Evolutionary conservation across 2,113 vertebrate genomes (phyloP).

Genomic region (Heterochromis multidens): DNA sequence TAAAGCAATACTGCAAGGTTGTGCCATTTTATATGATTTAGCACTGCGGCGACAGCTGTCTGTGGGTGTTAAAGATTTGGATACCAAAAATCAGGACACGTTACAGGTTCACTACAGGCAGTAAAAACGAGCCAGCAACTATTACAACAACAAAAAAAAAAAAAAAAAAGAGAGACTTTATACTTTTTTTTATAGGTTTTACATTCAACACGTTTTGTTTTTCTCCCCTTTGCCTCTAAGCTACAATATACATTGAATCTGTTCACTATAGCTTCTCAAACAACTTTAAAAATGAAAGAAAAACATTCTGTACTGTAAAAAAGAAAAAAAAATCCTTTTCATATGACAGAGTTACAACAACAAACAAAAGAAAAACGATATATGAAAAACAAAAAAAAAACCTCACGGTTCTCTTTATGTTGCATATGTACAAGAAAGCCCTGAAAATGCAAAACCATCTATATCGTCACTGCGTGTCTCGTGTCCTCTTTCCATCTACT

Average conservation of each 20-base stretch:
- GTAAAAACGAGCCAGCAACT: constrained; percentile 53
- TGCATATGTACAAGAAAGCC: constrained; percentile 73
- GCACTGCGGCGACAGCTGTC: constrained; percentile 42
- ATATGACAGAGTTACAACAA: constrained; percentile 60
- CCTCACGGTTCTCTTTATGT: constrained; percentile 50
- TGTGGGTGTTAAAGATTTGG: constrained; percentile 40
- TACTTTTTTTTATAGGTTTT: constrained; percentile 59
- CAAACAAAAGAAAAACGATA: constrained; percentile 51
- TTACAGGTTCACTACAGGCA: constrained; percentile 49
- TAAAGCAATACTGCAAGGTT: constrained; percentile 70
- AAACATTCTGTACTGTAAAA: constrained; percentile 59
- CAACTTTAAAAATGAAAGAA: constrained; percentile 45
- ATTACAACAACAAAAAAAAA: constrained; percentile 35
- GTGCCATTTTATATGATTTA: constrained; percentile 49
- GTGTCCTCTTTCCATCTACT: constrained; percentile 1
- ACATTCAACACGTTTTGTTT: constrained; percentile 75
- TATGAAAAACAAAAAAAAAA: constrained; percentile 28
- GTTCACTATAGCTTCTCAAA: constrained; percentile 69
- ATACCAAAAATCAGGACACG: constrained; percentile 43
- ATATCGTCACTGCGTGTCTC: constrained; percentile 39
- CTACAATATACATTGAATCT: constrained; percentile 69
- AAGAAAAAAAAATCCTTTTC: constrained; percentile 47
- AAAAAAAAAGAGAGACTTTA: constrained; percentile 12
- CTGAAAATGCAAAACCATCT: constrained; percentile 59
- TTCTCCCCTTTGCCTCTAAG: constrained; percentile 65